phyloP scores from a whole-genome alignment of 2,888 invertebrate species.

The Linyphia triangularis region DNA sequence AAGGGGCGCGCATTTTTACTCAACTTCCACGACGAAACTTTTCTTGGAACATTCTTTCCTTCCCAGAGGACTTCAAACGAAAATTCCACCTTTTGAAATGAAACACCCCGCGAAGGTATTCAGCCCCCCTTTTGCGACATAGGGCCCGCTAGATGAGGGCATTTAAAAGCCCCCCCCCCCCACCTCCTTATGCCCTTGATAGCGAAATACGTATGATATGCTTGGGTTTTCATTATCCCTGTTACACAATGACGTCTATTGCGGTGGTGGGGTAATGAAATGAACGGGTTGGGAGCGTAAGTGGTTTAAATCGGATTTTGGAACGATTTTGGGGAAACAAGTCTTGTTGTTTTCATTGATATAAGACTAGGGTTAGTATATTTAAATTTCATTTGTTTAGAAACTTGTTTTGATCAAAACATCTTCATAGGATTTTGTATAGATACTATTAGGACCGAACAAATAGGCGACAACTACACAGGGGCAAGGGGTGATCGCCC shows the following conservation, averaged over 20 bases:
- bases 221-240: conserved; percentile 38
- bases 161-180: conserved; percentile 26
- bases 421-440: too few species aligned
- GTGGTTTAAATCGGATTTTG: too few species aligned
- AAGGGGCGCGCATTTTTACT: too few species aligned
- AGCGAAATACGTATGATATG: conserved; percentile 48
- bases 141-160: conserved; percentile 19
- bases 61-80: conserved; percentile 35
- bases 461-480: too few species aligned
- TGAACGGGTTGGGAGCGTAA: too few species aligned
- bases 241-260: conserved; percentile 57
- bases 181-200: conserved; percentile 29
- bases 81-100: conserved; percentile 28
- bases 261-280: conserved; percentile 41
- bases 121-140: not conserved
- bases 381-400: too few species aligned
- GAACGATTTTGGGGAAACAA: too few species aligned
- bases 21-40: not conserved
- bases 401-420: too few species aligned
- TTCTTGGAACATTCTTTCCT: not conserved
- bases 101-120: conserved; percentile 35
- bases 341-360: too few species aligned
- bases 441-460: too few species aligned
- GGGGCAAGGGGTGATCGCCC: too few species aligned
- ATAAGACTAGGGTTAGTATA: too few species aligned